Evolutionary conservation across 30 jellyfish, hydroid and myxozoan species (phyloP).

Genomic region (Hydractinia symbiolongicarpus): DNA sequence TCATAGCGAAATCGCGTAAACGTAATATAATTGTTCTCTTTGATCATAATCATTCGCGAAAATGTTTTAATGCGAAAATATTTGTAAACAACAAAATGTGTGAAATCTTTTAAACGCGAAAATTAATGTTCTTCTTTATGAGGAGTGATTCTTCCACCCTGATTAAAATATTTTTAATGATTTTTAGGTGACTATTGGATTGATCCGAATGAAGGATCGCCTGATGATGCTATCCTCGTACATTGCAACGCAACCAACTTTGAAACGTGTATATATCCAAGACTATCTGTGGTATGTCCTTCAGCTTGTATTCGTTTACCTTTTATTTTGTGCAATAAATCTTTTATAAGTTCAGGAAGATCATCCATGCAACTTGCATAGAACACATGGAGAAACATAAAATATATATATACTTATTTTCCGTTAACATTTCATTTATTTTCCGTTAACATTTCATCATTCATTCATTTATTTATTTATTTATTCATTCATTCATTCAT

Average conservation of each 20-base stretch:
- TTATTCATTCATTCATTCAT: too few relatives aligned
- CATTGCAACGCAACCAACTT: conserved; percentile 57
- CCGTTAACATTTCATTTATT: too few relatives aligned
- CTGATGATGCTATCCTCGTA: conserved; percentile 63
- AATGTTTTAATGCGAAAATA: too few relatives aligned
- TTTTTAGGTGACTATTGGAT: conserved; percentile 84
- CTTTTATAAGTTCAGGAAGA: neutral
- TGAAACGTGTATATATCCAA: conserved; percentile 87
- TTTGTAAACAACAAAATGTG: too few relatives aligned
- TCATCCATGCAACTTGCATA: neutral
- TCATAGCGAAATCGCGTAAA: too few relatives aligned
- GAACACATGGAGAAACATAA: neutral
- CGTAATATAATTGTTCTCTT: too few relatives aligned
- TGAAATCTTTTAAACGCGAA: too few relatives aligned
- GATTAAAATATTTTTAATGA: neutral
- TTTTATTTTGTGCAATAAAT: neutral
- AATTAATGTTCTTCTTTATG: too few relatives aligned
- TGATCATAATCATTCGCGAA: too few relatives aligned
- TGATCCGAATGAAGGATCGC: conserved; percentile 95
- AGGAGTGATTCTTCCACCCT: too few relatives aligned
- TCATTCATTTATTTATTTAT: too few relatives aligned
- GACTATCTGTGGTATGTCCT: conserved; percentile 60
- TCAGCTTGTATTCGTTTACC: neutral
- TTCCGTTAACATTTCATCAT: too few relatives aligned
- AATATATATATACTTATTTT: neutral